Conservation (phyloP, 1,140 invertebrate species). For the Maconellicoccus hirsutus region DNA sequence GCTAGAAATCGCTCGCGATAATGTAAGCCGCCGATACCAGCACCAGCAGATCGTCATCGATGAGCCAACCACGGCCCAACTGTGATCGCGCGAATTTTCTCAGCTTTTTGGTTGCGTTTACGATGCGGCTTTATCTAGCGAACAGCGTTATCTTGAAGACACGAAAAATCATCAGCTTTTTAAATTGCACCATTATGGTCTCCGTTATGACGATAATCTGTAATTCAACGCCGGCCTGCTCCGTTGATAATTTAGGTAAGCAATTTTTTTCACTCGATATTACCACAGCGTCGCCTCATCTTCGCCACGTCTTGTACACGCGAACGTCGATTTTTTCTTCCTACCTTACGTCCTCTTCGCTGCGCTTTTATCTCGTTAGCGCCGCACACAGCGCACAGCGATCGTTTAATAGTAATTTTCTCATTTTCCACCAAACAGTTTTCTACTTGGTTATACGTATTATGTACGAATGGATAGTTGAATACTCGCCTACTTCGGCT, state of each 20-base stretch:
- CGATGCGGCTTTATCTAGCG: neutral
- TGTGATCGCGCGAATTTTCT: neutral
- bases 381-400: too few relatives aligned
- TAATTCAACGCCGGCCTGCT: neutral
- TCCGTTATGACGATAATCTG: neutral
- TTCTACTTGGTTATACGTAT: too few relatives aligned
- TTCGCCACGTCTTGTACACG: neutral
- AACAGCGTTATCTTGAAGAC: neutral
- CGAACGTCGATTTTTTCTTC: too few relatives aligned
- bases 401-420: too few relatives aligned
- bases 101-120: neutral
- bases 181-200: conserved; percentile 3
- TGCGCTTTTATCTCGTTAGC: too few relatives aligned
- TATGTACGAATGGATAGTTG: too few relatives aligned
- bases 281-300: neutral
- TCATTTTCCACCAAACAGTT: too few relatives aligned
- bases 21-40: neutral
- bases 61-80: neutral
- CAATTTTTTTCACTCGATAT: too few relatives aligned
- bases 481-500: too few relatives aligned
- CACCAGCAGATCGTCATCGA: neutral
- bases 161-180: neutral
- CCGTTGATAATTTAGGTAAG: neutral
- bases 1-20: neutral
- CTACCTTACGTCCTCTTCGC: too few relatives aligned